Evolutionary conservation across 2,797 vertebrate genomes (phyloP).

Genomic region (Macropodus opercularis): DNA sequence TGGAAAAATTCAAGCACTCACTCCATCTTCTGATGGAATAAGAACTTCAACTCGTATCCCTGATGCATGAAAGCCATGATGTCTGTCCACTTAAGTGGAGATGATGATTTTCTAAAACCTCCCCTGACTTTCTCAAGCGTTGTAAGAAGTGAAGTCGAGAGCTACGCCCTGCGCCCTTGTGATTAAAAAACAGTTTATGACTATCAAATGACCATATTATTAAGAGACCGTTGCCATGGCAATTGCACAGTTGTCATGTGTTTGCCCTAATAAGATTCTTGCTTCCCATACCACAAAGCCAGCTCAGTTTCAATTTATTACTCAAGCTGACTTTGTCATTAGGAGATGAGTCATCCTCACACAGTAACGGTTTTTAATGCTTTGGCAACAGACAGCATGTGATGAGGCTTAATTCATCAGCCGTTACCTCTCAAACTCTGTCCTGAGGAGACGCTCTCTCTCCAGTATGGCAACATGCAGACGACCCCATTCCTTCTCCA

Average conservation of each 20-base stretch:
- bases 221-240: conserved; percentile 29
- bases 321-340: conserved; percentile 13
- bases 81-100: neutral
- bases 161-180: conserved; percentile 61
- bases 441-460: conserved; percentile 89
- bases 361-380: conserved; percentile 14
- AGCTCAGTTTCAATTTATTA: conserved; percentile 15
- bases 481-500: conserved; percentile 97
- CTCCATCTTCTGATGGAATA: conserved; percentile 59
- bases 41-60: conserved; percentile 68
- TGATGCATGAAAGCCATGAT: conserved; percentile 81
- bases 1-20: conserved; percentile 58
- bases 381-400: conserved; percentile 38
- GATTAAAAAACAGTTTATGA: conserved; percentile 35
- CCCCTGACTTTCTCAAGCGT: conserved; percentile 3
- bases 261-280: conserved; percentile 17
- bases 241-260: conserved; percentile 45
- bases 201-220: conserved; percentile 31
- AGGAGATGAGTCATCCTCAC: conserved; percentile 58
- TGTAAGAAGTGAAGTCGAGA: conserved; percentile 15
- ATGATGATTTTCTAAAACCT: neutral
- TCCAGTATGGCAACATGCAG: conserved; percentile 93
- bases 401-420: neutral
- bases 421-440: conserved; percentile 88
- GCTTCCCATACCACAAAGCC: conserved; percentile 36